Base-by-base conservation (phyloP, 2,113 vertebrate genomes). In the Silurus meridionalis region DNA sequence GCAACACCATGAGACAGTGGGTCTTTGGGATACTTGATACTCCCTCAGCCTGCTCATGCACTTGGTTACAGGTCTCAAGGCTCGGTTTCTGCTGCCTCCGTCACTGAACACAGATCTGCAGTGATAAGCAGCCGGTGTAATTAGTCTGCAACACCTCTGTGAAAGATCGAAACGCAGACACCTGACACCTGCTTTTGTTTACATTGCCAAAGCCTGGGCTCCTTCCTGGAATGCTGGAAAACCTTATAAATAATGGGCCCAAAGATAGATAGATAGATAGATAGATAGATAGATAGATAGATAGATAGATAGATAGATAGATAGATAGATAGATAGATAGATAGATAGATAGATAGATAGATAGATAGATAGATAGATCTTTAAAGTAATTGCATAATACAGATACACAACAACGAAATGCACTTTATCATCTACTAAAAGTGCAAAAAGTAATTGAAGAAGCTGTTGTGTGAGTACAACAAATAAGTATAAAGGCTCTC, bases 61-160 rank as follows among this genome's bases (percentile, higher is more conserved):
- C 89, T 88, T 74, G 88, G 88, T 87, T 80, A 89, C 88, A 15
- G 75, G 84, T 86, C 89, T 89, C 88, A 74, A 80, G 80, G 69
- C 48, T 74, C 79, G 6, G 11, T 55, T 28, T 85, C 23, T 55
- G 23, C 21, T 28, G 58, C 83, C 83, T 75, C n/a, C 48, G 19
- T 86, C 57, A 37, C 46, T 23, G 25, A 57, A 64, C 85, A 86
- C 52, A 37, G 13, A 53, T 53, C 67, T 28, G 48, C 58, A 55
- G 19, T 55, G 80, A 75, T 75, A 75, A 64, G 80, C 71, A 84
- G 67, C 80, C 28, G 14, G 52, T 15, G 53, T 80, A 87, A 87
- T 77, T 82, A 83, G 50, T 57, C 60, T 61, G 25, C 37, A 60
- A 21, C 37, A 55, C 48, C 6, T 61, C 71, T 25, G 55, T 81